Conservation (phyloP, 92 coral and sea anemone species). For the Epizoanthus illoricatus region DNA sequence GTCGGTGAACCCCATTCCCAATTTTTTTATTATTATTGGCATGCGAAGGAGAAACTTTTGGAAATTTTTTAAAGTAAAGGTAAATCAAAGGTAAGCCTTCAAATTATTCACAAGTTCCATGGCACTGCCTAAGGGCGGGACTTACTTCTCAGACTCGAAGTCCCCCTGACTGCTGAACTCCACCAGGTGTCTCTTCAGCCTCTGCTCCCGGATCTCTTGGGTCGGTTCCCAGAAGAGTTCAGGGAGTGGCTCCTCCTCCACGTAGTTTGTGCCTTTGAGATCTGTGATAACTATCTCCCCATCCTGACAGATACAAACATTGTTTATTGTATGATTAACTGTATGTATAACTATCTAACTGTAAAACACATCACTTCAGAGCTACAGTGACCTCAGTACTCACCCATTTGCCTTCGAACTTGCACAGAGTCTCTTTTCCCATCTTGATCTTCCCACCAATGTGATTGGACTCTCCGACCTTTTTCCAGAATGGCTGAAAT, state of each 20-base stretch:
- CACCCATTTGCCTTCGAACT: constrained; percentile 99
- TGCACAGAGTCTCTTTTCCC: constrained; percentile 96
- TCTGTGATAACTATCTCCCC: constrained; percentile 92
- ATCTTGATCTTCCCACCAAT: constrained; percentile 92
- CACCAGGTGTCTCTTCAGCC: constrained; percentile 82
- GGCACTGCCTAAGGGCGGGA: background rate
- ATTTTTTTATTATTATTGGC: no score
- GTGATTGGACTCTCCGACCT: constrained; percentile 94
- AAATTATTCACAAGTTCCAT: no score
- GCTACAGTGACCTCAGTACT: constrained; percentile 3
- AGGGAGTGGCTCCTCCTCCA: constrained; percentile 83
- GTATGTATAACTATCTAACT: no score
- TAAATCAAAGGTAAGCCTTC: no score
- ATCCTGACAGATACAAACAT: constrained; percentile 61
- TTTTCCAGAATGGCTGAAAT: constrained; percentile 96
- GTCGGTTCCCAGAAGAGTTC: constrained; percentile 99
- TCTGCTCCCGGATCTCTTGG: constrained; percentile 70
- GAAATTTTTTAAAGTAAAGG: no score
- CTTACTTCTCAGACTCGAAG: constrained; percentile 94
- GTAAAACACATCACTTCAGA: no score
- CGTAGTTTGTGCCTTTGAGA: constrained; percentile 68
- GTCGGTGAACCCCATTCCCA: no score
- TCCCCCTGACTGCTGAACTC: constrained; percentile 84
- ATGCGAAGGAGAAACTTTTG: no score
- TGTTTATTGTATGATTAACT: background rate